phyloP scores from a whole-genome alignment of 2,888 invertebrate genomes.

The Zelleria hepariella region DNA sequence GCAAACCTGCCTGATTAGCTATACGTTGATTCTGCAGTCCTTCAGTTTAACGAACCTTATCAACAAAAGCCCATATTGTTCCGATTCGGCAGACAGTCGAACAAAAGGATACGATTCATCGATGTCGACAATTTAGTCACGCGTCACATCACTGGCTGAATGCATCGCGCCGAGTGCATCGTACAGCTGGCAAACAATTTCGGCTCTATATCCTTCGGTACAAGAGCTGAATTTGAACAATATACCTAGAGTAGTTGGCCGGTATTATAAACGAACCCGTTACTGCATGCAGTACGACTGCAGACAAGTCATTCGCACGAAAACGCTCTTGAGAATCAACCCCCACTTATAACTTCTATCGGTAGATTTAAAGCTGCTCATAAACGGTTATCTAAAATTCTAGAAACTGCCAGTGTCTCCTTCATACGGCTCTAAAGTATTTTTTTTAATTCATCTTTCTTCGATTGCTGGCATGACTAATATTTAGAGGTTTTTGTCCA shows the following conservation, averaged over 20 bases:
- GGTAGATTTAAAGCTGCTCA: no score
- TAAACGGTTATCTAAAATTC: no score
- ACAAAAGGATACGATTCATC: neutral
- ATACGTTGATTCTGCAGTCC: neutral
- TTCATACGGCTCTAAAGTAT: no score
- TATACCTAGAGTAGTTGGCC: no score
- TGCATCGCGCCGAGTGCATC: conserved; percentile 33
- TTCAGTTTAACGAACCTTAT: neutral
- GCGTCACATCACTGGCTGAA: conserved; percentile 32
- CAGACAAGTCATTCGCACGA: neutral
- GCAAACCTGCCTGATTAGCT: neutral
- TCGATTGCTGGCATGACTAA: no score
- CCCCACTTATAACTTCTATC: no score
- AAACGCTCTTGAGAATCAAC: neutral
- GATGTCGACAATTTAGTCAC: neutral
- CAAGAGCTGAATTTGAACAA: neutral
- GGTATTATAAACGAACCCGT: no score
- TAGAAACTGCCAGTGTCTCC: no score
- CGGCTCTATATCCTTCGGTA: neutral
- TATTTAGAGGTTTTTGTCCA: no score
- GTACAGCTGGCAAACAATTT: conserved; percentile 13
- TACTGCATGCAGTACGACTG: neutral
- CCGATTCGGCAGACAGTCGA: neutral
- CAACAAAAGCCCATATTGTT: neutral
- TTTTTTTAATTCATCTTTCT: no score